A percentile compares a stretch with the other conserved stretches of the same genome.
Evolutionary conservation across 2,888 invertebrate species (phyloP).

Genomic region (Scaptomyza caliginosa): DNA sequence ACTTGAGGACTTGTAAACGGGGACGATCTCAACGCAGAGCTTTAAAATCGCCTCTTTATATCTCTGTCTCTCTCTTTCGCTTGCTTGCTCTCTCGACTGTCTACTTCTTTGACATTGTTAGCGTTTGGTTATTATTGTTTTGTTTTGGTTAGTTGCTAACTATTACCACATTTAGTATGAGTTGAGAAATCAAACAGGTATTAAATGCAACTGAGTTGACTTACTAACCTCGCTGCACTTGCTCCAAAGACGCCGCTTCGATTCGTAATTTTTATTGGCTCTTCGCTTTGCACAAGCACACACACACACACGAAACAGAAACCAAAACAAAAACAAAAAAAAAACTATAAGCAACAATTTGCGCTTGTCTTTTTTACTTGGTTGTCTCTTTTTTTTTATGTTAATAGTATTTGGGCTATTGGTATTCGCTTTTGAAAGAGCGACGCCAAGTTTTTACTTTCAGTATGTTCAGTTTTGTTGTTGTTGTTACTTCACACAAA

Average conservation of each 20-base stretch:
- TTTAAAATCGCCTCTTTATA: neutral
- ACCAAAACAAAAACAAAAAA: slow-evolving; percentile 27
- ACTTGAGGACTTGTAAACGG: slow-evolving; percentile 18
- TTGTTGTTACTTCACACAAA: slow-evolving; percentile 11
- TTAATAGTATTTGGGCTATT: slow-evolving; percentile 41
- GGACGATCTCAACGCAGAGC: slow-evolving; percentile 4
- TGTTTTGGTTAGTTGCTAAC: neutral
- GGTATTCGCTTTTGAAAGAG: slow-evolving; percentile 37
- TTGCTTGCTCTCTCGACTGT: neutral
- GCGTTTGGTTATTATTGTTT: neutral
- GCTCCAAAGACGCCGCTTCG: slow-evolving; percentile 17
- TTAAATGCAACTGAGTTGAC: slow-evolving; percentile 23
- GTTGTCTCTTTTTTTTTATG: slow-evolving; percentile 21
- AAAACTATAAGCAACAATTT: slow-evolving; percentile 21
- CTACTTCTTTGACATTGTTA: neutral
- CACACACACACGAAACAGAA: slow-evolving; percentile 10
- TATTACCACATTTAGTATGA: neutral
- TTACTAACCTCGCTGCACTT: slow-evolving; percentile 37
- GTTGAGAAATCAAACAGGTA: slow-evolving; percentile 20
- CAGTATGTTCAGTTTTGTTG: slow-evolving; percentile 29
- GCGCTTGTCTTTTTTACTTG: slow-evolving; percentile 9
- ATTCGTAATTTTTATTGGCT: neutral
- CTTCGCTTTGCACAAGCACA: slow-evolving; percentile 14
- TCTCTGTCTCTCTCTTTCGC: neutral
- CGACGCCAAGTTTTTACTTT: slow-evolving; percentile 44